A percentile compares a stretch with the other conserved stretches of the same genome.
Conservation (phyloP, 2,113 vertebrate species). For the Sisor rabdophorus region DNA sequence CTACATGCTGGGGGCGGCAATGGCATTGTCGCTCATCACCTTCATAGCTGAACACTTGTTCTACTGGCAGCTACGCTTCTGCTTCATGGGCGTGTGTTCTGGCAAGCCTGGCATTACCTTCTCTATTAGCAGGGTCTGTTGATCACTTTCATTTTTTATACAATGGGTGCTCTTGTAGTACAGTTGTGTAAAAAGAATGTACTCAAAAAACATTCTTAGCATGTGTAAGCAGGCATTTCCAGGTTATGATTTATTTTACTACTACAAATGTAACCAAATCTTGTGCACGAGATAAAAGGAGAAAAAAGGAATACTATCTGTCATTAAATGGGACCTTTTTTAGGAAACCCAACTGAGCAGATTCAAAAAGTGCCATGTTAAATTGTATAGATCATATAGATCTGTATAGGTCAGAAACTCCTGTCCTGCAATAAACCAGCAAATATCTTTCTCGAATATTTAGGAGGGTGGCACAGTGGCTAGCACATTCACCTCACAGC, state of each 20-base stretch:
- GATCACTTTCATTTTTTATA: background rate
- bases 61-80: slow-evolving; percentile 98
- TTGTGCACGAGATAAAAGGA: background rate
- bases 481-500: too few species aligned
- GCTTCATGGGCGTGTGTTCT: slow-evolving; percentile 97
- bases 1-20: slow-evolving; percentile 98
- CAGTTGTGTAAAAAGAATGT: background rate
- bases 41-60: slow-evolving; percentile 98
- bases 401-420: too few species aligned
- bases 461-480: too few species aligned
- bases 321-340: background rate
- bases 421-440: too few species aligned
- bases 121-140: slow-evolving; percentile 97
- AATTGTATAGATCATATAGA: too few species aligned
- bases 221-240: too few species aligned
- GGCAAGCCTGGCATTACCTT: slow-evolving; percentile 92
- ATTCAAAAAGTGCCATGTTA: background rate
- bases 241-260: background rate
- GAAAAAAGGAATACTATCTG: background rate
- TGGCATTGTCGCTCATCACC: slow-evolving; percentile 94
- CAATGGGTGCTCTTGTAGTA: background rate
- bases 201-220: too few species aligned
- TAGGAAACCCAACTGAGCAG: background rate
- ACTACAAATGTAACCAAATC: background rate
- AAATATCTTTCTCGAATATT: too few species aligned